Base-by-base conservation (phyloP, 2,113 vertebrate species). In the Anarhynchus alexandrinus region DNA sequence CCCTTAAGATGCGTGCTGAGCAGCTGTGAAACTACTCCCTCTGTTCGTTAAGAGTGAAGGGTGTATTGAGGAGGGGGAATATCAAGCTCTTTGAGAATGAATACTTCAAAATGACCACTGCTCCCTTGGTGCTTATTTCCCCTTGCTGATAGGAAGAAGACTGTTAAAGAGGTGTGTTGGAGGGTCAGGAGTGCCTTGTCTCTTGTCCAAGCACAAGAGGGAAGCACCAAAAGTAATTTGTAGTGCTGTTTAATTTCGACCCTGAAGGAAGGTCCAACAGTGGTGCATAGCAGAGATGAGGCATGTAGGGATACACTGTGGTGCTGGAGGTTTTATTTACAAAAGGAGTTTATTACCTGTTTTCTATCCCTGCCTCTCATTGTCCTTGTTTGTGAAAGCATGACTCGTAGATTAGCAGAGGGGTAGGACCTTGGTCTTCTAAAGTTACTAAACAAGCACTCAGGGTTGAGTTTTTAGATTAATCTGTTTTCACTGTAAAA, bases 311-410 rank as follows among this genome's bases (percentile, higher is more conserved):
- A 59, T 84, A 43, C 27, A 1, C 64, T 58, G 34, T 84, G 76
- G 51, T 90, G 71, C 55, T 94, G 64, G 40, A 77, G 58, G 54
- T 89, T 85, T 66, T 94, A 61, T 95, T 95, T 96, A 49, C 70
- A 54, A 11, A 95, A 88, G 93, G 89, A 89, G 80, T 91, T 94
- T 93, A 89, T 94, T 91, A 83, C 86, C 81, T 91, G 66, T 89
- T 93, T 94, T 95, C 54, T 82, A 19, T 70, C 81, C 86, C 91
- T 89, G 69, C 83, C 78, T 93, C 54, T 89, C 74, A 80, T 91
- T 91, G 93, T 95, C 73, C 77, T 64, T 92, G 90, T 92, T 89
- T 94, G 95, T 86, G 86, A 93, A 76, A 88, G 92, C 95, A 87
- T 93, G 93, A 92, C 92, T 82, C 0, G 10, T 57, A 58, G 83